Percentiles rank a stretch among this genome's conserved stretches.
These are phyloP conservation scores for Argopecten irradians DNA, from an alignment of 1,140 invertebrate species.

Conservation along the genomic window DNA sequence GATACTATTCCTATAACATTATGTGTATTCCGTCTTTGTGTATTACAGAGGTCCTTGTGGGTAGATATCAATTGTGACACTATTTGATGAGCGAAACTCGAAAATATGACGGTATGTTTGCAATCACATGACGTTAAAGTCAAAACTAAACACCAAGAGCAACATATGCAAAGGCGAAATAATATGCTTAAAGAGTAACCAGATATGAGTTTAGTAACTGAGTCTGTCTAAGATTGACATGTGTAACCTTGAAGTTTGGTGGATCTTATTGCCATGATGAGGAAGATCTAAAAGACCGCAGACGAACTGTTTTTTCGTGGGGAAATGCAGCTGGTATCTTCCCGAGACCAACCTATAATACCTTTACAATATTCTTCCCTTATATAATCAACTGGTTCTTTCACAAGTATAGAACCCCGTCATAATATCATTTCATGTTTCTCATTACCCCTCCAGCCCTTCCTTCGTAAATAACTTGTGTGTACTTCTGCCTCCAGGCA, in stretches of 20 bases:
- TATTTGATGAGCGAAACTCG: no score
- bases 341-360: no score
- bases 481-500: neutral
- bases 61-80: no score
- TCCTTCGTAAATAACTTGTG: neutral
- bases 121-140: no score
- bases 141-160: no score
- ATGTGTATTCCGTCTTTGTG: no score
- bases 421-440: neutral
- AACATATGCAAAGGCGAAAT: no score
- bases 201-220: neutral
- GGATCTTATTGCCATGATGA: neutral
- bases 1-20: neutral
- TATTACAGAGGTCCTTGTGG: no score
- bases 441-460: neutral
- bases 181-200: neutral
- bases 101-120: no score
- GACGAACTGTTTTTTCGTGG: neutral
- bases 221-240: neutral
- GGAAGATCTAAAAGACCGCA: neutral
- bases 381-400: neutral
- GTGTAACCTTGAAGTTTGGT: neutral
- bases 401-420: neutral
- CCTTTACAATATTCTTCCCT: no score
- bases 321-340: neutral